phyloP scores from a whole-genome alignment of 2,888 invertebrate genomes.

The Linyphia triangularis region DNA sequence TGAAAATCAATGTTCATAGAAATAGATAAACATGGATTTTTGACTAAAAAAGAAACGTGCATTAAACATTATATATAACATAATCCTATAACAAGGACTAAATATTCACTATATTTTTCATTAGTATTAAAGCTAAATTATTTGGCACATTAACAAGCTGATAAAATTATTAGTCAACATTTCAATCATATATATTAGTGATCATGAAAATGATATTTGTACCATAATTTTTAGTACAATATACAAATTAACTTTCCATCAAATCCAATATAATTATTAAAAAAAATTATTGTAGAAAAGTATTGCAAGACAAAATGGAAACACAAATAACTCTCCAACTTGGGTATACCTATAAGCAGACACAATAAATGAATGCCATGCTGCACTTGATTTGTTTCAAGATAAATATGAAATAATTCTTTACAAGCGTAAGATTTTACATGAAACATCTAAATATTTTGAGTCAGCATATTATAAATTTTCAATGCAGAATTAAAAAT shows the following conservation, averaged over 20 bases:
- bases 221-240: not conserved
- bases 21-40: too few relatives aligned
- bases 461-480: slow-evolving; percentile 36
- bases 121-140: not conserved
- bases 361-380: slow-evolving; percentile 19
- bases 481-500: slow-evolving; percentile 49
- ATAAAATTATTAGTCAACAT: not conserved
- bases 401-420: slow-evolving; percentile 36
- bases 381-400: slow-evolving; percentile 8
- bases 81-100: too few relatives aligned
- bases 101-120: not conserved
- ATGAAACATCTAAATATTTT: slow-evolving; percentile 31
- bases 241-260: not conserved
- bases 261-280: too few relatives aligned
- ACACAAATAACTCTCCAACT: not conserved
- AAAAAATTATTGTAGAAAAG: not conserved
- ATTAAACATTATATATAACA: too few relatives aligned
- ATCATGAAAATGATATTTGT: not conserved
- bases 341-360: not conserved
- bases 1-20: too few relatives aligned
- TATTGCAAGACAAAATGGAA: not conserved
- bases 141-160: slow-evolving; percentile 33
- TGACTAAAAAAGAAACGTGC: too few relatives aligned
- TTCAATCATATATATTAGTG: not conserved
- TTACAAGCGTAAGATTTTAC: slow-evolving; percentile 34